Conservation (phyloP, 2,797 vertebrate species). For the Pangasius larnaudii region DNA sequence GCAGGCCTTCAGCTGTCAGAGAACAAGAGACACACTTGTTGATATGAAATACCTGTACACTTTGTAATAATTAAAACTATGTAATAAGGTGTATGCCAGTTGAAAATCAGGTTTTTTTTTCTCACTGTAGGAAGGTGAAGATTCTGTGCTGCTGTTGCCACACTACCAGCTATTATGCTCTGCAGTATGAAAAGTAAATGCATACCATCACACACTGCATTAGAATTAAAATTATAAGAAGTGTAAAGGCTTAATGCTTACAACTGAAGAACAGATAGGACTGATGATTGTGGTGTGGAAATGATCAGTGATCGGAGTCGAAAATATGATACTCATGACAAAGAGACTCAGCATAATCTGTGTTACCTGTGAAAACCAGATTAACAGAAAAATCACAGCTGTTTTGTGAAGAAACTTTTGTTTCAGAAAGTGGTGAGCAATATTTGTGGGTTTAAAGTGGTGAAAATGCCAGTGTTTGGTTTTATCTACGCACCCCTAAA, state of each 20-base stretch:
- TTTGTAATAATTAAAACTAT: no score
- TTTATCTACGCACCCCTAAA: slow-evolving; percentile 55
- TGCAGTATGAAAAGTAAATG: slow-evolving; percentile 30
- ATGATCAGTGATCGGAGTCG: no score
- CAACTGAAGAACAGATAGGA: not conserved
- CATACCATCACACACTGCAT: not conserved
- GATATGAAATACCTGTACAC: no score
- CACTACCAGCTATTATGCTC: slow-evolving; percentile 53
- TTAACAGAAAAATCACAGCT: not conserved
- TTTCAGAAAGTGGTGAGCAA: not conserved
- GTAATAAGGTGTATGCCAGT: not conserved
- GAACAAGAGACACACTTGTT: slow-evolving; percentile 6
- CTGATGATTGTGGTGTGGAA: no score
- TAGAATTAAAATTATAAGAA: not conserved
- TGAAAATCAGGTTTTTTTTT: not conserved
- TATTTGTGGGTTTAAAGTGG: not conserved
- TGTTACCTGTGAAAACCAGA: slow-evolving; percentile 42
- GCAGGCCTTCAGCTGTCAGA: slow-evolving; percentile 54
- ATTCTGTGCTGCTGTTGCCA: slow-evolving; percentile 71
- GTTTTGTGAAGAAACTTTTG: not conserved
- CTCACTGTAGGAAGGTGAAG: slow-evolving; percentile 62
- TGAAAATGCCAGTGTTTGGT: not conserved
- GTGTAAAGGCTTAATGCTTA: slow-evolving; percentile 9
- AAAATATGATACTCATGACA: no score
- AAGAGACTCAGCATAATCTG: slow-evolving; percentile 54